Conservation (phyloP, 2,113 vertebrate species). For the Donacobius atricapilla region DNA sequence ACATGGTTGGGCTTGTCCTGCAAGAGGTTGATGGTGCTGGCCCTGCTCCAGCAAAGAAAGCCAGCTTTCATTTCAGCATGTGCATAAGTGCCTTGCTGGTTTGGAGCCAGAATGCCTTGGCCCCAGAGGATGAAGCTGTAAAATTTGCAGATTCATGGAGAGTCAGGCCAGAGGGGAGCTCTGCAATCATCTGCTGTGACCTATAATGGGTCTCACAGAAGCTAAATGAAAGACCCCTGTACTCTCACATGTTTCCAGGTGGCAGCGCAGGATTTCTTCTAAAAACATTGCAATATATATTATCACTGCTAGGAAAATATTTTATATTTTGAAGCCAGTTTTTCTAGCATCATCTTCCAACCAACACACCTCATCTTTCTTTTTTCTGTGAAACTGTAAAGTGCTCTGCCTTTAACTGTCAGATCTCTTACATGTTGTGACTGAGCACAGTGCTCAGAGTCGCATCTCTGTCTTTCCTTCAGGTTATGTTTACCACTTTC, state of each 20-base stretch:
- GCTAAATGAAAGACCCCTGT: background rate
- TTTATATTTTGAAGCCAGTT: background rate
- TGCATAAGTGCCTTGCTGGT: background rate
- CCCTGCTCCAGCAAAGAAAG: background rate
- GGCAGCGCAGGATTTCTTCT: background rate
- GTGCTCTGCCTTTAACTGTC: background rate
- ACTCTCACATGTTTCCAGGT: background rate
- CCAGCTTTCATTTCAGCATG: background rate
- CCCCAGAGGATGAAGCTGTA: constrained; percentile 19
- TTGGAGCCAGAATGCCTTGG: constrained; percentile 20
- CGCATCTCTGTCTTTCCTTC: background rate
- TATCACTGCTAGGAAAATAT: background rate
- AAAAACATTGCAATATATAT: background rate
- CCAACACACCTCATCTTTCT: background rate
- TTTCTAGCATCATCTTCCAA: background rate
- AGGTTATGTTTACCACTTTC: background rate
- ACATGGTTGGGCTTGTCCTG: background rate
- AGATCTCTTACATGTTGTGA: background rate
- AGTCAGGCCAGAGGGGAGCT: background rate
- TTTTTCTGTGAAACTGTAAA: background rate
- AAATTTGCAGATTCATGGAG: constrained; percentile 21
- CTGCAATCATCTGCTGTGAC: background rate
- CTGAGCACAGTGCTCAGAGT: background rate
- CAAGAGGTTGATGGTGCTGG: background rate
- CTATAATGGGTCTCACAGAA: constrained; percentile 2